These are phyloP conservation scores for Ciconia boyciana DNA, from an alignment of 2,113 vertebrate genomes.

Conservation along the genomic window DNA sequence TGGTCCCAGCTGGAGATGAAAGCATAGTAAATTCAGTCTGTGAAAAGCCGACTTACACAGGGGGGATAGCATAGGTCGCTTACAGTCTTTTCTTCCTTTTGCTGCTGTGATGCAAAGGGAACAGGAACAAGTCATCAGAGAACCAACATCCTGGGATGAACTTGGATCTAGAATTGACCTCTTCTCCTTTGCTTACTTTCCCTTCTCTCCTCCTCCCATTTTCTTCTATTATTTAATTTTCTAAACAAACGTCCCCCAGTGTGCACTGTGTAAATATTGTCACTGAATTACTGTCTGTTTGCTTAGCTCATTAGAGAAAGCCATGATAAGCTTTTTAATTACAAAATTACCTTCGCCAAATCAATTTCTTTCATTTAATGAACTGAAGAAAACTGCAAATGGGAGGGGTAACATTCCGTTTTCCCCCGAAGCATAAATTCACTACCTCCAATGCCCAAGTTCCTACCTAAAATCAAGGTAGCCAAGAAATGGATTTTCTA, in stretches of 20 bases:
- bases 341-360: conserved; percentile 79
- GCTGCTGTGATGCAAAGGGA: not conserved
- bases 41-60: not conserved
- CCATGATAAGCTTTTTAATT: conserved; percentile 85
- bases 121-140: not conserved
- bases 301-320: conserved; percentile 78
- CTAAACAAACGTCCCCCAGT: conserved; percentile 60
- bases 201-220: conserved; percentile 1
- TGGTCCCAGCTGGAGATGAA: not conserved
- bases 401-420: conserved; percentile 38
- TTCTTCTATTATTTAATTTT: conserved; percentile 72
- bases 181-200: conserved; percentile 19
- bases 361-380: conserved; percentile 81
- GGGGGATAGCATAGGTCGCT: not conserved
- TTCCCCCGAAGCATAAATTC: conserved; percentile 15
- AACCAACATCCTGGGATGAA: not conserved
- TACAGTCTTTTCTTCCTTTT: not conserved
- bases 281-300: conserved; percentile 80
- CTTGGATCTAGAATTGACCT: not conserved
- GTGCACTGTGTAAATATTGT: conserved; percentile 76
- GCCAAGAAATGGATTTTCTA: not conserved
- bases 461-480: not conserved
- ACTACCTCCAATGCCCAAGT: not conserved
- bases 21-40: conserved; percentile 10
- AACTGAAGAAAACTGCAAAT: conserved; percentile 70